Base-by-base conservation (phyloP, 2,113 vertebrate genomes). In the Sturnus vulgaris region DNA sequence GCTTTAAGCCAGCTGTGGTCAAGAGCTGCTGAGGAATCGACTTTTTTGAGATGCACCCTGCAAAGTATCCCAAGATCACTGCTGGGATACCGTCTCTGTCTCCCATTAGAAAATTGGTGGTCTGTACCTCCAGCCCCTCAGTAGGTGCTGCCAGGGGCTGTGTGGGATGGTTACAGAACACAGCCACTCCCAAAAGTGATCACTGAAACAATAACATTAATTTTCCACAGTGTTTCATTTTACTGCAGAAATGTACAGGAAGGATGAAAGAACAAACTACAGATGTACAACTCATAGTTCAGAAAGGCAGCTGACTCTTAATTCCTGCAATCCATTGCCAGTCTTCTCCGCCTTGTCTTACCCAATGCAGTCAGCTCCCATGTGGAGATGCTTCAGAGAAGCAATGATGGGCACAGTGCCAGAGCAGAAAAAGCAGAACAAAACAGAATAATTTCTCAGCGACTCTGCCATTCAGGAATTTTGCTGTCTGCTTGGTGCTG, bases 401-500 rank as follows among this genome's bases (percentile, higher is more conserved):
- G 78, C 42, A 82, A 61, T 5, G 55, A 80, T 35, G 42, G 87
- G 47, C 63, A 66, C n/a, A 39, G 49, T 25, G 93, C 71, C 91
- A 81, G 46, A 65, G 46, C 50, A 88, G 35, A 69, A 88, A 85
- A 82, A 79, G 63, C 76, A 70, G 60, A 79, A 63, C 22, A 72
- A 80, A 91, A 72, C 49, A 80, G 91, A 89, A 64, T 91, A 63
- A 85, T 82, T 94, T 92, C 82, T 92, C 63, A 83, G 90, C 4
- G 1, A 82, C 23, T 46, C 7, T 69, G 80, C 66, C 33, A 61
- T 92, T 88, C 35, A 55, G 61, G 71, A 77, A 83, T 92, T 88
- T 77, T 88, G 50, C 63, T 69, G 79, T 55, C 84, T 92, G 73
- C 75, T 65, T 69, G 42, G 53, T 80, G 63, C 84, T 93, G 87